These are phyloP conservation scores for Scaptomyza cyrtandrae DNA, from an alignment of 2,888 invertebrate species.

Conservation along the genomic window DNA sequence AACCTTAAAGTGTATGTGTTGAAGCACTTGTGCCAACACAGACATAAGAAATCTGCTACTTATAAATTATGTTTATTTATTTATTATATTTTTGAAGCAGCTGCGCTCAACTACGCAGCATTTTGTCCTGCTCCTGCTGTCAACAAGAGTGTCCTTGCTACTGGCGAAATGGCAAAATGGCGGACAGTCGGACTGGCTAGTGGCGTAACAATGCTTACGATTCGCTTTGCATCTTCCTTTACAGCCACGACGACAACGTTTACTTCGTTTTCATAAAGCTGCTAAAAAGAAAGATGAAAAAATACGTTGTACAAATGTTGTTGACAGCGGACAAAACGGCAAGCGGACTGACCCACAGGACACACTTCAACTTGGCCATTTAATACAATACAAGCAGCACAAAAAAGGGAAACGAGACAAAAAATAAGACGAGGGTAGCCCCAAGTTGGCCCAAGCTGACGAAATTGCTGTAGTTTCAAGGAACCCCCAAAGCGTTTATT, in stretches of 20 bases:
- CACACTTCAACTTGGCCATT: slow-evolving; percentile 58
- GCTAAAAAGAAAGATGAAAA: slow-evolving; percentile 56
- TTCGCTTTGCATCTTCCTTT: slow-evolving; percentile 23
- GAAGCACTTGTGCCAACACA: slow-evolving; percentile 73
- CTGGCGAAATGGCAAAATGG: not conserved
- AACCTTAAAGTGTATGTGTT: slow-evolving; percentile 9
- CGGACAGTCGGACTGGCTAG: slow-evolving; percentile 12
- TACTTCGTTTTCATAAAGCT: slow-evolving; percentile 68
- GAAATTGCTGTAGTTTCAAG: slow-evolving; percentile 56
- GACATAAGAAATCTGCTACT: slow-evolving; percentile 78
- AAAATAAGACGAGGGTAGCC: slow-evolving; percentile 62
- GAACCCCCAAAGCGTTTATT: slow-evolving; percentile 54
- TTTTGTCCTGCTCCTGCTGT: slow-evolving; percentile 63
- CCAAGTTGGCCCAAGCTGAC: slow-evolving; percentile 68
- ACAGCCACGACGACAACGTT: slow-evolving; percentile 3
- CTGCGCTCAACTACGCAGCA: slow-evolving; percentile 72
- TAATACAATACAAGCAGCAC: slow-evolving; percentile 23
- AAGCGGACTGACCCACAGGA: slow-evolving; percentile 18
- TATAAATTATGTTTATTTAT: slow-evolving; percentile 80
- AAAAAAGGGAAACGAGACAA: slow-evolving; percentile 9
- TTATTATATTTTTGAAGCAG: slow-evolving; percentile 78
- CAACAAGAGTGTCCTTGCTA: slow-evolving; percentile 51
- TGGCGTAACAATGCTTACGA: slow-evolving; percentile 60
- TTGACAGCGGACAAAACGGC: slow-evolving; percentile 71
- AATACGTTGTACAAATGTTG: slow-evolving; percentile 73